Evolutionary conservation across 2,888 invertebrate genomes (phyloP).

Genomic region (Folsomia manolachei): DNA sequence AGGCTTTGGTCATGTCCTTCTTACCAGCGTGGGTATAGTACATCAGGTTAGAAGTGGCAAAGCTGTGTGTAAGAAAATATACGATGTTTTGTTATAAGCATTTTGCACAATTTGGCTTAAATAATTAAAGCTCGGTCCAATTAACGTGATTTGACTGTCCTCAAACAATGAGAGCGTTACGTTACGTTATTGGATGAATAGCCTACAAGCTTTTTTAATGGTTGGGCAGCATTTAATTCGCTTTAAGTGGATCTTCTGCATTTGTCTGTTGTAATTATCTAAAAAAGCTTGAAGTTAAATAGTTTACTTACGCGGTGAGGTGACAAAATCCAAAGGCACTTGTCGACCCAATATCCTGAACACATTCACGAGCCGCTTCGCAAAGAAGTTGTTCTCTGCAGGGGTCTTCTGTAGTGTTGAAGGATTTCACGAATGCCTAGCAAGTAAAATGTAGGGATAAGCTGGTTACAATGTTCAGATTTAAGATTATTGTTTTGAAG

Average conservation of each 20-base stretch:
- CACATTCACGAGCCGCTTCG: slow-evolving; percentile 84
- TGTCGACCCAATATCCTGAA: slow-evolving; percentile 67
- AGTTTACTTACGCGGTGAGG: slow-evolving; percentile 78
- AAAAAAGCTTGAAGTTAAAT: no score
- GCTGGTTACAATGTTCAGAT: not conserved
- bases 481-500: not conserved
- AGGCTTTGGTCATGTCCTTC: slow-evolving; percentile 42
- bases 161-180: not conserved
- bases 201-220: no score
- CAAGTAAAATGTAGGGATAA: no score
- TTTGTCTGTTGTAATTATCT: not conserved
- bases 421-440: slow-evolving; percentile 76
- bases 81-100: no score
- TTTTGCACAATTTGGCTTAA: no score
- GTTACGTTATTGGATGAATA: no score
- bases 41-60: slow-evolving; percentile 59
- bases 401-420: slow-evolving; percentile 69
- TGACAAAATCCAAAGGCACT: slow-evolving; percentile 79
- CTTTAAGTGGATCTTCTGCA: no score
- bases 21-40: slow-evolving; percentile 48
- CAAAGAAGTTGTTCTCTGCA: slow-evolving; percentile 85
- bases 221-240: not conserved
- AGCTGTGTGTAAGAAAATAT: slow-evolving; percentile 35
- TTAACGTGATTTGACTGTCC: not conserved
- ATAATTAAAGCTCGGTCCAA: not conserved